These are phyloP conservation scores for Dromaius novaehollandiae DNA, from an alignment of 2,113 vertebrate species.

Conservation along the genomic window DNA sequence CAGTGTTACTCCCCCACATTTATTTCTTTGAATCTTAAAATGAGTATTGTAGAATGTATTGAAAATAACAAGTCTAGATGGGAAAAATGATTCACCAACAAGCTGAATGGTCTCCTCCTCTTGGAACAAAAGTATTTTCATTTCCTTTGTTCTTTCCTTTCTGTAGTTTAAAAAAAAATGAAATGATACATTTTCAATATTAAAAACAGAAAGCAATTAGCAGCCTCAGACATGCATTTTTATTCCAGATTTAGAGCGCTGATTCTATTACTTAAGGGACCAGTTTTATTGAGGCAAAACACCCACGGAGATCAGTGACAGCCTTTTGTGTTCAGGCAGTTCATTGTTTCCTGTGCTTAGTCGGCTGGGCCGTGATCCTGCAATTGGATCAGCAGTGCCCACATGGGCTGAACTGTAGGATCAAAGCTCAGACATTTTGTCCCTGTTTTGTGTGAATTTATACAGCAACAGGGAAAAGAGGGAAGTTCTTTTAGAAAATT, in stretches of 20 bases:
- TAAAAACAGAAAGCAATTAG: constrained; percentile 26
- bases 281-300: constrained; percentile 36
- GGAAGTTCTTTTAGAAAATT: not conserved
- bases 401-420: not conserved
- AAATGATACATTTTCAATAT: not conserved
- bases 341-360: constrained; percentile 15
- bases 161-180: not conserved
- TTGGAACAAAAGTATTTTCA: not conserved
- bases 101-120: not conserved
- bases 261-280: not conserved
- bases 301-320: constrained; percentile 52
- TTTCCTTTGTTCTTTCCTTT: not conserved
- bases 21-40: not conserved
- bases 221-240: not conserved
- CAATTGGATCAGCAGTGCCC: not conserved
- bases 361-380: fast-evolving
- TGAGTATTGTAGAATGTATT: not conserved
- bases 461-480: not conserved
- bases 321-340: constrained; percentile 10
- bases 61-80: not conserved
- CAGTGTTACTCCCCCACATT: not conserved
- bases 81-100: constrained; percentile 5
- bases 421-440: not conserved
- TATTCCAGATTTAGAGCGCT: not conserved
- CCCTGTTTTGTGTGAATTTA: not conserved